Base-by-base conservation (phyloP, 2,888 invertebrate genomes). In the Ochlodes sylvanus region DNA sequence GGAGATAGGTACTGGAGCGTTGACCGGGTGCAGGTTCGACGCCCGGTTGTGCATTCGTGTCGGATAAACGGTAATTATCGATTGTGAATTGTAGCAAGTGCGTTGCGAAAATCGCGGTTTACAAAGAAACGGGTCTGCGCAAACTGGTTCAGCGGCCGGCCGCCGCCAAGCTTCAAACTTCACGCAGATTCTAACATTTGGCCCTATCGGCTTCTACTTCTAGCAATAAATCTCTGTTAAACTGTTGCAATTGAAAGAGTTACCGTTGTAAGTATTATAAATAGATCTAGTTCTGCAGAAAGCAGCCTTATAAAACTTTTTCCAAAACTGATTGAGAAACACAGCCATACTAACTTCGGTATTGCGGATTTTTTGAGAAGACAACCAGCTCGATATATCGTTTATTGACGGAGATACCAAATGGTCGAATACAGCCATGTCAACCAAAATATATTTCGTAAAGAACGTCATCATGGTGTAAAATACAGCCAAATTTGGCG, bases 11-110 rank as follows among this genome's bases (percentile, higher is more conserved):
- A 60, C 15, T 64, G 61, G 69, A 66, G 69, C 69, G 62, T 62
- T 63, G 65, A 62, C 69, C 69, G 69, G 54, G 67, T 67, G 67
- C 56, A 58, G 66, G 69, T 65, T 69, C 69, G 69, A 69, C 69
- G 69, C 62, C 65, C 69, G 69, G 52, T 50, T 54, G 62, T 68
- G 69, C 61, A 66, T 65, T 61, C 69, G 69, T 60, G 69, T 69
- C 47, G 65, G 65, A 69, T 69, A 69, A 69, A 69, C 69, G 66
- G 69, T 69, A 69, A 69, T 69, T 69, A 69, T 69, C 69, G 69
- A 69, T 69, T 69, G 66, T 69, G 62, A 68, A 68, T 68, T 68
- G 67, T 68, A 62, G 67, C 67, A 68, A 68, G 67, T 68, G 67
- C 67, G 67, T 68, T 62, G 67, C 67, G 67, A 68, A 68, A 68